Percentiles rank a stretch among this genome's conserved stretches.
Conservation (phyloP, 2,797 vertebrate genomes). For the Aulostomus chinensis region DNA sequence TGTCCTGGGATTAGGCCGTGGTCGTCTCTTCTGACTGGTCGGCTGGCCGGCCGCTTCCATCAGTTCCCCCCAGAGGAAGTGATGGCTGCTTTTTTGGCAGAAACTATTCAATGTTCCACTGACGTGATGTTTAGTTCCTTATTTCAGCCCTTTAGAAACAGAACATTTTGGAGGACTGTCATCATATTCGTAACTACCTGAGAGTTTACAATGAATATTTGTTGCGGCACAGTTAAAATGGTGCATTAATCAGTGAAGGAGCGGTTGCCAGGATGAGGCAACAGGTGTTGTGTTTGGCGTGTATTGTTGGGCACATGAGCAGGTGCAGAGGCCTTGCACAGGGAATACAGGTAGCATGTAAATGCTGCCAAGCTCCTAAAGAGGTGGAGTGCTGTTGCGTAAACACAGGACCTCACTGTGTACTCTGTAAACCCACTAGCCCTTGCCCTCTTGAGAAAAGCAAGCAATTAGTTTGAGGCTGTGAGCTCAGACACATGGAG, state of each 20-base stretch:
- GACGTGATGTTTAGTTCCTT: slow-evolving; percentile 14
- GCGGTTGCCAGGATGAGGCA: slow-evolving; percentile 9
- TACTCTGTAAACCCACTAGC: slow-evolving; percentile 67
- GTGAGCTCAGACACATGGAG: slow-evolving; percentile 49
- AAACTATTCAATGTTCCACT: slow-evolving; percentile 16
- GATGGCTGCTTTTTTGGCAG: slow-evolving; percentile 36
- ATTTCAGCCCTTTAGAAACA: slow-evolving; percentile 20
- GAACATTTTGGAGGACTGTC: slow-evolving; percentile 13
- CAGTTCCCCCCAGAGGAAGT: slow-evolving; percentile 23
- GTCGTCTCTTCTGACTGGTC: slow-evolving; percentile 49
- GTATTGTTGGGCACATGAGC: slow-evolving; percentile 43
- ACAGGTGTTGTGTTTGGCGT: slow-evolving; percentile 27
- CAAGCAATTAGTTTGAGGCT: slow-evolving; percentile 69
- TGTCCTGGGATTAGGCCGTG: slow-evolving; percentile 70
- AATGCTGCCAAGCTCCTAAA: slow-evolving; percentile 42
- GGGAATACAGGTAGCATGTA: slow-evolving; percentile 52
- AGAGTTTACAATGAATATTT: slow-evolving; percentile 2
- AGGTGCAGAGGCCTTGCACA: slow-evolving; percentile 36
- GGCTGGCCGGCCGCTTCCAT: slow-evolving; percentile 34
- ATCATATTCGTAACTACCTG: slow-evolving; percentile 16
- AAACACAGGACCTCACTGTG: slow-evolving; percentile 71
- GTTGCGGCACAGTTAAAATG: slow-evolving; percentile 13
- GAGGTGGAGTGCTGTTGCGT: slow-evolving; percentile 62
- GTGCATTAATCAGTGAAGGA: background rate
- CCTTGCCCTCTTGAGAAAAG: slow-evolving; percentile 71